Evolutionary conservation across 1,140 invertebrate genomes (phyloP).

Genomic region (Aphidius gifuensis): DNA sequence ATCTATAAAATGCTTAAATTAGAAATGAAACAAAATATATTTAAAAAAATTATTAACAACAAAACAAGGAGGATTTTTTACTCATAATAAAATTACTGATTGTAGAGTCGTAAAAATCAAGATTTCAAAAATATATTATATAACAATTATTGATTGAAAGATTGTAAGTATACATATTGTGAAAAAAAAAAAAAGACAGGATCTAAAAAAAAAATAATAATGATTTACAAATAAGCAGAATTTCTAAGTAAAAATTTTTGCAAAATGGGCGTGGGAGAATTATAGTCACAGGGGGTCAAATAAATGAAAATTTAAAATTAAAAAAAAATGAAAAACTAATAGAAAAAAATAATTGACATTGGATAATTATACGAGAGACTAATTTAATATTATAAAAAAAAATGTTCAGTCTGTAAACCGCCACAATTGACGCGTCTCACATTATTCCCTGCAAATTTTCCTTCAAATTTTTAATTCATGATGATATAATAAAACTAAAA

Average conservation of each 20-base stretch:
- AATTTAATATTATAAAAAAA: slow-evolving; percentile 25
- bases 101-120: slow-evolving; percentile 27
- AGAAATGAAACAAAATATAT: slow-evolving; percentile 21
- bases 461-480: no score
- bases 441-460: slow-evolving; percentile 6
- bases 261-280: slow-evolving; percentile 32
- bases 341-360: slow-evolving; percentile 26
- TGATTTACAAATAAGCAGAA: slow-evolving; percentile 34
- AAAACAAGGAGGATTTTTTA: slow-evolving; percentile 42
- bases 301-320: slow-evolving; percentile 22
- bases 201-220: slow-evolving; percentile 12
- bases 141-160: slow-evolving; percentile 16
- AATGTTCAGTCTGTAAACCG: slow-evolving; percentile 35
- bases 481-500: background rate
- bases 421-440: slow-evolving; percentile 24
- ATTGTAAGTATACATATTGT: slow-evolving; percentile 31
- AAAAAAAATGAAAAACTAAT: slow-evolving; percentile 32
- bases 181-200: slow-evolving; percentile 23
- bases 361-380: slow-evolving; percentile 34
- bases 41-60: slow-evolving; percentile 6
- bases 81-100: slow-evolving; percentile 28
- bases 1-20: slow-evolving; percentile 44
- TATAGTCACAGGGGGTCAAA: slow-evolving; percentile 30
- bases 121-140: slow-evolving; percentile 27
- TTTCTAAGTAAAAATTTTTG: slow-evolving; percentile 45